Conservation (phyloP, 2,888 invertebrate genomes). For the Ctenicera cuprea region DNA sequence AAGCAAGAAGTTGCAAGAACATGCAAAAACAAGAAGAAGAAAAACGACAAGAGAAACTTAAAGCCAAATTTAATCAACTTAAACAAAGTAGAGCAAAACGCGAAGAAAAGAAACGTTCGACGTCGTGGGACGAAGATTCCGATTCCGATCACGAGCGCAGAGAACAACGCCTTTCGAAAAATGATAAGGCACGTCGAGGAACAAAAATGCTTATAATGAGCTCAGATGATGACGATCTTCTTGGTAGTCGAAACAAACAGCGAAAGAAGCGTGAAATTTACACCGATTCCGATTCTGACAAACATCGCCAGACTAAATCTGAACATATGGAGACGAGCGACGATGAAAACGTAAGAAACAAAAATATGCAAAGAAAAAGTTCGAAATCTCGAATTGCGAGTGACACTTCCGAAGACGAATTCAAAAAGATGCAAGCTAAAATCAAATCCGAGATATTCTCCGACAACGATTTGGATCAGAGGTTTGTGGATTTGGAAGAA, state of each 20-base stretch:
- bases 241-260: conserved; percentile 57
- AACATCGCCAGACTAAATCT: conserved; percentile 71
- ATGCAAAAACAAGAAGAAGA: conserved; percentile 95
- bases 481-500: conserved; percentile 68
- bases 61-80: conserved; percentile 91
- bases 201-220: conserved; percentile 69
- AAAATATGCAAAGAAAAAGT: conserved; percentile 79
- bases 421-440: conserved; percentile 74
- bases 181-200: conserved; percentile 60
- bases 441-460: conserved; percentile 79
- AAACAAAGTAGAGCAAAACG: conserved; percentile 92
- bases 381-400: conserved; percentile 85
- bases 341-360: conserved; percentile 71
- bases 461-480: conserved; percentile 76
- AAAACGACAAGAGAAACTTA: conserved; percentile 88
- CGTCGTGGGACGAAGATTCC: conserved; percentile 92
- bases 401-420: conserved; percentile 85
- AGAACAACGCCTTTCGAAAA: conserved; percentile 62
- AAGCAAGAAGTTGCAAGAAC: conserved; percentile 94
- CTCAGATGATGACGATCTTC: conserved; percentile 68
- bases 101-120: conserved; percentile 91
- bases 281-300: conserved; percentile 76
- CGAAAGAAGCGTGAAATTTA: conserved; percentile 73
- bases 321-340: conserved; percentile 69
- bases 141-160: conserved; percentile 75